Evolutionary conservation across 2,888 invertebrate genomes (phyloP).

Genomic region (Laothoe populi): DNA sequence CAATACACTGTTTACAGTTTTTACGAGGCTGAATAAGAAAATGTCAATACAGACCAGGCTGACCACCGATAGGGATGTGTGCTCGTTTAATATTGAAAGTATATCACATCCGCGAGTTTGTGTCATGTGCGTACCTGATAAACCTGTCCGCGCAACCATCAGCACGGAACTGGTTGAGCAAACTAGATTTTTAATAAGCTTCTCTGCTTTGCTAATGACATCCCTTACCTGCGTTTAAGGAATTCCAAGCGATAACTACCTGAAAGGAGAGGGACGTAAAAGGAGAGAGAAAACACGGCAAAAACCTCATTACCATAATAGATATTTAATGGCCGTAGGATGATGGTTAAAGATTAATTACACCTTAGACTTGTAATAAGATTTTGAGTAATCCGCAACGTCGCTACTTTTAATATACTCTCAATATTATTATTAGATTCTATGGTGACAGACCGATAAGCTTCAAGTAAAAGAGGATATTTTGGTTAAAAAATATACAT

Average conservation of each 20-base stretch:
- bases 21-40: conserved; percentile 10
- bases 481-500: no score
- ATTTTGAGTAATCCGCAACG: background rate
- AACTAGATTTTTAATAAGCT: conserved; percentile 68
- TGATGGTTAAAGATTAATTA: conserved; percentile 2
- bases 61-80: conserved; percentile 58
- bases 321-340: conserved; percentile 11
- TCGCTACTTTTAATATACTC: background rate
- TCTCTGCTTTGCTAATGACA: conserved; percentile 64
- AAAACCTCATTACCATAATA: conserved; percentile 17
- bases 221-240: conserved; percentile 52
- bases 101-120: conserved; percentile 79
- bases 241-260: conserved; percentile 38
- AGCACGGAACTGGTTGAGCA: conserved; percentile 70
- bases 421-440: no score
- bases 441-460: no score
- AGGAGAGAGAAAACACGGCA: conserved; percentile 16
- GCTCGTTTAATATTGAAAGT: conserved; percentile 77
- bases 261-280: conserved; percentile 18
- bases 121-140: conserved; percentile 71
- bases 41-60: conserved; percentile 32
- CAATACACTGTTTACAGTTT: conserved; percentile 18
- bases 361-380: background rate
- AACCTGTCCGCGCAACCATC: conserved; percentile 72
- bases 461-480: no score